Conservation (phyloP, 2,888 invertebrate species). For the Antheraea yamamai region DNA sequence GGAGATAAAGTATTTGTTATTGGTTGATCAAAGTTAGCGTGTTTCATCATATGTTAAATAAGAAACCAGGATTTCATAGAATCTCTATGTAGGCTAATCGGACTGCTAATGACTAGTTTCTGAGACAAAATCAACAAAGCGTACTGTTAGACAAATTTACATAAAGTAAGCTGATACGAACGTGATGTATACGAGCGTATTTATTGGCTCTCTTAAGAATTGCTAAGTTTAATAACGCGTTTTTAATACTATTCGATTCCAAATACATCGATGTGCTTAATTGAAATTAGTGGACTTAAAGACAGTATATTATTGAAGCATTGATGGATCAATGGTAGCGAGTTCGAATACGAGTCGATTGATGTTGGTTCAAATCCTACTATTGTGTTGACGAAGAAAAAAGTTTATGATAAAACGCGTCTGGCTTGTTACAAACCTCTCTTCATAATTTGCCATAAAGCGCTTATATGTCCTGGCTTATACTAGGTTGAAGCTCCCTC, state of each 20-base stretch:
- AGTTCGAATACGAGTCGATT: too few species aligned
- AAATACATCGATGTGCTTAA: too few species aligned
- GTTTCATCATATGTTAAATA: not conserved
- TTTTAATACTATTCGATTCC: not conserved
- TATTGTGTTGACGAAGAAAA: too few species aligned
- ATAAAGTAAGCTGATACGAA: not conserved
- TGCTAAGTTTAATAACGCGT: not conserved
- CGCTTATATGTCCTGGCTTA: too few species aligned
- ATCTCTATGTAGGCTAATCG: not conserved
- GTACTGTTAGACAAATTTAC: constrained; percentile 6
- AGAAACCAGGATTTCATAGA: not conserved
- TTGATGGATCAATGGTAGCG: too few species aligned
- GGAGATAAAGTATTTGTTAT: not conserved
- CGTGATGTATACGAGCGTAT: not conserved
- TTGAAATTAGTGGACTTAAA: too few species aligned
- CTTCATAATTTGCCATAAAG: too few species aligned
- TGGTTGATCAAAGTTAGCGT: not conserved
- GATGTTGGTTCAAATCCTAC: too few species aligned
- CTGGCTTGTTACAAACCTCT: too few species aligned
- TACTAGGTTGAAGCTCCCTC: too few species aligned
- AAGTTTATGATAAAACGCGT: too few species aligned
- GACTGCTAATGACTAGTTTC: not conserved
- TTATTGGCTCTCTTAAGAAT: not conserved
- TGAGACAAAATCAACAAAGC: constrained; percentile 2
- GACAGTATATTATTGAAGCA: too few species aligned